Evolutionary conservation across 2,113 vertebrate species (phyloP).

Genomic region (Megaceryle torquata): DNA sequence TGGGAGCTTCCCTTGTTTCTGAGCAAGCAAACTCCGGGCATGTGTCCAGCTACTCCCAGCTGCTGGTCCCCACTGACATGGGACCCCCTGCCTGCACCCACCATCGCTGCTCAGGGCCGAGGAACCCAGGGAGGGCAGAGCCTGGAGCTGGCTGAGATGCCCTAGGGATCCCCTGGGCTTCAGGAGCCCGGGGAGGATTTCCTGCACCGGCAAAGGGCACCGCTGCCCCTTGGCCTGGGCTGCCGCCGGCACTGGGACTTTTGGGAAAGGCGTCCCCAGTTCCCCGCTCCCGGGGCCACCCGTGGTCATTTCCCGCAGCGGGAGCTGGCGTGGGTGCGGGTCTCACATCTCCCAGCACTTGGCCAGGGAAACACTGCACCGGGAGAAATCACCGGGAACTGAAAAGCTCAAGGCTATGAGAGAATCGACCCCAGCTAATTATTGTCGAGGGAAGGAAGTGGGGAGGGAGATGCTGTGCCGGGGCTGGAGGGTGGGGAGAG

Average conservation of each 20-base stretch:
- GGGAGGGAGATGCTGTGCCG: constrained; percentile 28
- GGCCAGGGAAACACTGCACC: background rate
- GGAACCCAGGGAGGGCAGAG: background rate
- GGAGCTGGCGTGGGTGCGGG: background rate
- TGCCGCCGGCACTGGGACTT: background rate
- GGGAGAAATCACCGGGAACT: background rate
- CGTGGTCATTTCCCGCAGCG: background rate
- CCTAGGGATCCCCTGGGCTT: background rate
- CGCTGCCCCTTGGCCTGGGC: background rate
- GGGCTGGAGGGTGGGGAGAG: constrained; percentile 28
- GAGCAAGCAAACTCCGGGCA: rapidly evolving
- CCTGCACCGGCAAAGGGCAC: background rate
- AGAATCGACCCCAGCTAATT: background rate
- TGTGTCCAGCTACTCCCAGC: background rate
- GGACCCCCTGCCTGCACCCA: background rate
- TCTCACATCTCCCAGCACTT: background rate
- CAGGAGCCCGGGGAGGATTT: constrained; percentile 8
- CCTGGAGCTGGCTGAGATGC: background rate
- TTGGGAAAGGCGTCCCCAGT: background rate
- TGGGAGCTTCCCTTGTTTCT: background rate
- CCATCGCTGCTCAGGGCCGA: background rate
- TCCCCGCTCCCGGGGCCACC: background rate
- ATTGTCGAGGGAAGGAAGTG: constrained; percentile 14
- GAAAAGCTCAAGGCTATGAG: background rate
- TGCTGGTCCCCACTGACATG: background rate